These are phyloP conservation scores for Ciconia maguari DNA, from an alignment of 2,113 vertebrate genomes.

Conservation along the genomic window DNA sequence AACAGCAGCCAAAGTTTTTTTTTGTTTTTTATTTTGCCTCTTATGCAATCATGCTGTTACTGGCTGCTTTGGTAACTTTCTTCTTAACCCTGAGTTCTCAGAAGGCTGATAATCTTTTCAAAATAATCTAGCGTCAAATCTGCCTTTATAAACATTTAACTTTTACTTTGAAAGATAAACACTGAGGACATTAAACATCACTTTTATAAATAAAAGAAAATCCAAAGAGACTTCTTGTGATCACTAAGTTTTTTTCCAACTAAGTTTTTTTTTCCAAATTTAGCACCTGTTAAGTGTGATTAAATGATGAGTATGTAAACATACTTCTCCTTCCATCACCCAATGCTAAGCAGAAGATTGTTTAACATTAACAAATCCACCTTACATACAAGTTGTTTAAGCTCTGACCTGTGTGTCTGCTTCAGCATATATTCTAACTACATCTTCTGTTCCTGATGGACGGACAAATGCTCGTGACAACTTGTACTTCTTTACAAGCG, in stretches of 20 bases:
- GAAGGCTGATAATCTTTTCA: background rate
- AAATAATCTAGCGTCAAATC: background rate
- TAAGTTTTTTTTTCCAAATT: background rate
- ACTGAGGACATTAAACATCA: background rate
- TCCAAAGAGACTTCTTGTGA: background rate
- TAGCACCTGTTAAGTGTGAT: background rate
- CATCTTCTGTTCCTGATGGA: constrained; percentile 94
- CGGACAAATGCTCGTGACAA: constrained; percentile 88
- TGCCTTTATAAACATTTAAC: background rate
- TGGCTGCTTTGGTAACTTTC: background rate
- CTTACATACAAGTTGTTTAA: background rate
- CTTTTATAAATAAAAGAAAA: background rate
- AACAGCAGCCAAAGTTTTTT: background rate
- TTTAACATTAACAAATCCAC: background rate
- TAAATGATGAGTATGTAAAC: background rate
- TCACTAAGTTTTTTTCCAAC: background rate
- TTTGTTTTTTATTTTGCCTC: background rate
- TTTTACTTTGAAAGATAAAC: background rate
- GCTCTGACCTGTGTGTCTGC: constrained; percentile 88
- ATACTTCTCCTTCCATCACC: background rate
- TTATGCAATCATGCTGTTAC: background rate
- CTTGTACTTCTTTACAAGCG: constrained; percentile 79
- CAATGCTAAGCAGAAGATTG: background rate
- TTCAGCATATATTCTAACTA: constrained; percentile 91
- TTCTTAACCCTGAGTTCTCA: background rate